Evolutionary conservation across 1,140 invertebrate genomes (phyloP).

Genomic region (Chironomus tepperi): DNA sequence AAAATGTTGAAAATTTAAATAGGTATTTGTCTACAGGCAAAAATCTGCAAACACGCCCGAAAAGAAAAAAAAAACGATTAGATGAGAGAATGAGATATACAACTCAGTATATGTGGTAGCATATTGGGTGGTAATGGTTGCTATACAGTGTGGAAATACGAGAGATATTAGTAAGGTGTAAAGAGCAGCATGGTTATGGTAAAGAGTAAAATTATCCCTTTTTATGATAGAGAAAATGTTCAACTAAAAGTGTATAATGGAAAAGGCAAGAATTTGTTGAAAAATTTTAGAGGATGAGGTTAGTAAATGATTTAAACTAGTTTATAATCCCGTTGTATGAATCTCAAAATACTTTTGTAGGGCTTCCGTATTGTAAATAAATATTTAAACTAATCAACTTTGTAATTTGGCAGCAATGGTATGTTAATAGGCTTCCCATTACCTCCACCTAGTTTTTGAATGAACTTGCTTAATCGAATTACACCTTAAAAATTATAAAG

Average conservation of each 20-base stretch:
- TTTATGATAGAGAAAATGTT: neutral
- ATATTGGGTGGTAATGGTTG: neutral
- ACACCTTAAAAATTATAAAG: neutral
- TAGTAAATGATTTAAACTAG: neutral
- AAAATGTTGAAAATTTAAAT: slow-evolving; percentile 24
- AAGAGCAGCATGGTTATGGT: too few relatives aligned
- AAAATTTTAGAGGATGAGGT: neutral
- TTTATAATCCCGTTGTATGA: neutral
- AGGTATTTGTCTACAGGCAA: slow-evolving; percentile 22
- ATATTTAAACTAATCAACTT: neutral
- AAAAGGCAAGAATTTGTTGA: too few relatives aligned
- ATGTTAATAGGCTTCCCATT: too few relatives aligned
- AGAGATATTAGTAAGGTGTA: too few relatives aligned
- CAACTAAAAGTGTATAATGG: too few relatives aligned
- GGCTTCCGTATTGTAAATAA: neutral
- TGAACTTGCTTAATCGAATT: neutral
- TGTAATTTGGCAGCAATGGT: too few relatives aligned
- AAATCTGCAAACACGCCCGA: slow-evolving; percentile 15
- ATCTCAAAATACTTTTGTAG: neutral
- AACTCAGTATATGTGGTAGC: too few relatives aligned
- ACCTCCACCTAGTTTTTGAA: too few relatives aligned
- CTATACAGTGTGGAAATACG: neutral
- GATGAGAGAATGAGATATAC: neutral
- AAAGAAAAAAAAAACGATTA: neutral
- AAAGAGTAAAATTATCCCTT: slow-evolving; percentile 17